Conservation (phyloP, 1,140 invertebrate species). For the Zaprionus camerounensis region DNA sequence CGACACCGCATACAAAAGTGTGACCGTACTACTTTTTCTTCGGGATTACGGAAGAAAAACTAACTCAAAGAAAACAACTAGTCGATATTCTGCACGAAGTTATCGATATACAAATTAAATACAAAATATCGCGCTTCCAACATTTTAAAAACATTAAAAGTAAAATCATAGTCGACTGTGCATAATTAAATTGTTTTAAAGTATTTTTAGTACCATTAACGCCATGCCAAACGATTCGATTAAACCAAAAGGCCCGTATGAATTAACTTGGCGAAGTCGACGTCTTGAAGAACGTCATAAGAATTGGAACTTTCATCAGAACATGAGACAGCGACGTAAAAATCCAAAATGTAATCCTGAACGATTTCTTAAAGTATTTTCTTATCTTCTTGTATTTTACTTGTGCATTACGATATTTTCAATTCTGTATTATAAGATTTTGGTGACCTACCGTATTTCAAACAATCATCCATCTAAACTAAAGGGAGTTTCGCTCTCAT, state of each 20-base stretch:
- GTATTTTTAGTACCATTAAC: not conserved
- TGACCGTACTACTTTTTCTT: not conserved
- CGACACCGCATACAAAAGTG: not conserved
- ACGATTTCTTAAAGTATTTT: slow-evolving; percentile 3
- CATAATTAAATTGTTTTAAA: not conserved
- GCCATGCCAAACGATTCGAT: slow-evolving; percentile 40
- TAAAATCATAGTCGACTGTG: slow-evolving; percentile 15
- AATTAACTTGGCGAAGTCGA: slow-evolving; percentile 15
- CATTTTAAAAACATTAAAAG: not conserved
- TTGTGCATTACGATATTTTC: not conserved
- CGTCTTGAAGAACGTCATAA: not conserved
- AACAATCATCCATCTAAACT: slow-evolving; percentile 8
- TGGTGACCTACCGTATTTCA: not conserved
- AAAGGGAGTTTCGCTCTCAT: slow-evolving; percentile 41
- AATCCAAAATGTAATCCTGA: not conserved
- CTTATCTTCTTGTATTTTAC: slow-evolving; percentile 25
- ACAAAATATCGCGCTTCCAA: not conserved
- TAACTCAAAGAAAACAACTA: not conserved
- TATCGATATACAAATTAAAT: not conserved
- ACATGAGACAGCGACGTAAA: not conserved
- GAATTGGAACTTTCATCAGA: not conserved
- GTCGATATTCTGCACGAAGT: not conserved
- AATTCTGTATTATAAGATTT: not conserved
- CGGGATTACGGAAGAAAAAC: not conserved
- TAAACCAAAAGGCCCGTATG: slow-evolving; percentile 27